Evolutionary conservation across 2,888 invertebrate species (phyloP), one percentile per base, ranked within the genome.

Genomic region (Luperina testacea): DNA sequence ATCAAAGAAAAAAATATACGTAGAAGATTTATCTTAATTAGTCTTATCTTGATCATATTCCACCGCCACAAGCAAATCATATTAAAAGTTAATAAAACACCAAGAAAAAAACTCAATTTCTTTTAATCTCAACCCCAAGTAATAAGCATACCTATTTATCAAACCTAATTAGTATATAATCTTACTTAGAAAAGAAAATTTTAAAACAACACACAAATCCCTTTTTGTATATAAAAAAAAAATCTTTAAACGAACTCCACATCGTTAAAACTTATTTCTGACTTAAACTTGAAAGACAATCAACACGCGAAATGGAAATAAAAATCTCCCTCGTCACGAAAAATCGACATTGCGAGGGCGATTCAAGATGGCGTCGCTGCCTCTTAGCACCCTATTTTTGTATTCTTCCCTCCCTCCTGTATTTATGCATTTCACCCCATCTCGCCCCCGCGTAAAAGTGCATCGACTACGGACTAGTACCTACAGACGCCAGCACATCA

Each of bases 371-470:
- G 96, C 96, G 90, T 88, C 92, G 88, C 88, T 83, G 78, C 84
- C 94, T 95, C 94, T 95, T 95, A 92, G 92, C 95, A 93, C 96
- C 96, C 96, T 93, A 96, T 95, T 96, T 96, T 96, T 95, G 93
- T 92, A 91, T 94, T 94, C 94, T 94, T 94, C 90, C 95, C 93
- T 90, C 95, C 95, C 94, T 92, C 76, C 82, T 70, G 84, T 89
- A 88, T 90, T 89, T 90, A 90, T 90, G 89, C 89, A 90, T 81
- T 92, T 90, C 91, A 92, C 92, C 90, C 91, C 86, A 90, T 88
- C 90, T 90, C 88, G 90, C 90, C 92, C 91, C 88, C 91, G 90
- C 89, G 88, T 89, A 90, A 90, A 91, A 93, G 92, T 94, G 94
- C 94, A 94, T 89, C 90, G 90, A 89, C 89, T 78, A 75, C 32